phyloP scores from a whole-genome alignment of 2,797 vertebrate genomes.

The Prionace glauca region DNA sequence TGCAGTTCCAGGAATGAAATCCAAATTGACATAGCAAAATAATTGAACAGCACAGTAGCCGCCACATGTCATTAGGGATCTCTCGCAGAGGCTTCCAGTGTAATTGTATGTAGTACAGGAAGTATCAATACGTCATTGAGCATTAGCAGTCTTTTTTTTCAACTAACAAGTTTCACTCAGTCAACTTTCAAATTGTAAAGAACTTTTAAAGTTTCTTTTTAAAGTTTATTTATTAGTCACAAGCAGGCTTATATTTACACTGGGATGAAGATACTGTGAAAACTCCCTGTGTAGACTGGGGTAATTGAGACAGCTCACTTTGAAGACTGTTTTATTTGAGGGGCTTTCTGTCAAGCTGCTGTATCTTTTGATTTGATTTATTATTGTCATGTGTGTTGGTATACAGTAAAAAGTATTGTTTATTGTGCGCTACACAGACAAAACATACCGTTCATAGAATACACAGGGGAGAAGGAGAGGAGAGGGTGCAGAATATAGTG shows the following conservation, averaged over 20 bases:
- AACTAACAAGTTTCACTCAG: background rate
- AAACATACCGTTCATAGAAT: too few species aligned
- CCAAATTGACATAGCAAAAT: background rate
- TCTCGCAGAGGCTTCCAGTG: background rate
- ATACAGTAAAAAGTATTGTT: too few species aligned
- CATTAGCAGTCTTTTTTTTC: background rate
- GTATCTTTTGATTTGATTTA: background rate
- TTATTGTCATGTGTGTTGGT: too few species aligned
- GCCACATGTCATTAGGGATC: background rate
- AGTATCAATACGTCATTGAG: background rate
- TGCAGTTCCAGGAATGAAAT: background rate
- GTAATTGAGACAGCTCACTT: background rate
- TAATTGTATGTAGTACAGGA: background rate
- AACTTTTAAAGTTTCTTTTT: background rate
- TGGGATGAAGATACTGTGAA: too few species aligned
- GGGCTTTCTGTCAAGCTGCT: background rate
- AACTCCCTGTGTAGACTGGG: background rate
- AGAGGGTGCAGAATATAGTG: too few species aligned
- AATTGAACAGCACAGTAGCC: background rate
- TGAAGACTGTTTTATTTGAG: background rate
- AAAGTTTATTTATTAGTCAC: too few species aligned
- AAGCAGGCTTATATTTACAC: too few species aligned
- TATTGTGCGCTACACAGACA: too few species aligned
- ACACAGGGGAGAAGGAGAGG: too few species aligned
- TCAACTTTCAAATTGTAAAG: background rate